Base-by-base conservation (phyloP, 2,888 invertebrate genomes). In the Dromius quadrimaculatus region DNA sequence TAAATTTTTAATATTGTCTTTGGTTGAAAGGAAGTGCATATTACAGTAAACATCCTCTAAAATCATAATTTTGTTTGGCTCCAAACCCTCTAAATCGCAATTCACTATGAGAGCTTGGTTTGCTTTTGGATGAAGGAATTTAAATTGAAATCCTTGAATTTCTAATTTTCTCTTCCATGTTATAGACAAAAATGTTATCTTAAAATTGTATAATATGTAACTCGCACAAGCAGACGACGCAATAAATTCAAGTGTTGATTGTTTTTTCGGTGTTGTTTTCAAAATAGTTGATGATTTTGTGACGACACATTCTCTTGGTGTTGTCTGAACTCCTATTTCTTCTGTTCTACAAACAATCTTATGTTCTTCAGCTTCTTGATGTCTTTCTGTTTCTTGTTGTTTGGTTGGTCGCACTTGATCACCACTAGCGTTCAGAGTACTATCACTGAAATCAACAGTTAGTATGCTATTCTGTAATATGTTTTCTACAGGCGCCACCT, bases 61-160 rank as follows among this genome's bases (percentile, higher is more conserved):
- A 4, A 72, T 43, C 2, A 77, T 75, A 64, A 76, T 71, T 69
- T 74, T 76, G 6, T 72, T 63, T 32, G 74, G 76, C 6, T 76
- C 75, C 3, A 77, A 75, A 45, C 79, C 77, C 0, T 77, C 74
- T 28, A 63, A 2, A 15, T 63, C 45, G 11, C 63, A 63, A 13
- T 77, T 75, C 41, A 78, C 77, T 2, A 74, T 74, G 2, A 79
- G 74, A 54, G 72, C 75, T 43, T 77, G 77, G 1, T 76, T 73
- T 1, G 79, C 78, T 72, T 77, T 79, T 0, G 81, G 81, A 71
- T 82, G 81, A n/a, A 76, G 73, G 71, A 82, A 80, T 72, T 78
- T 80, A 45, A 80, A 76, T 32, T 75, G 74, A 23, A 79, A 73
- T 61, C 38, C 61, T 22, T 17, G 8, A 5, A 22, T 38, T 3